Percentiles rank a stretch among this genome's conserved stretches.
These are phyloP conservation scores for Lomographa bimaculata DNA, from an alignment of 2,888 invertebrate species.

Conservation along the genomic window DNA sequence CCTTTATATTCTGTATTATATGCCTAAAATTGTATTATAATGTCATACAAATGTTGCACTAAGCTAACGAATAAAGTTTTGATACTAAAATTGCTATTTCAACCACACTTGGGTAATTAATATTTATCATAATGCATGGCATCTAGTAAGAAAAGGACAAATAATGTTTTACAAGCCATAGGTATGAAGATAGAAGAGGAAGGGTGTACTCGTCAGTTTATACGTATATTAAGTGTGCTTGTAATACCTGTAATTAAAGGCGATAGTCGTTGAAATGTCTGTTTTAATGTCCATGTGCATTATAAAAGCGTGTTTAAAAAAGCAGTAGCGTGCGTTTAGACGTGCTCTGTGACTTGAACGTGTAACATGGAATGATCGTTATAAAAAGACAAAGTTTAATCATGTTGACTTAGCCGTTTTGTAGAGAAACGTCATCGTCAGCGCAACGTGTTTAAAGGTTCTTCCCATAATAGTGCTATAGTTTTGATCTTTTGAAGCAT, in stretches of 20 bases:
- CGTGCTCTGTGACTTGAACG: conserved; percentile 29
- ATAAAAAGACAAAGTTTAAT: conserved; percentile 13
- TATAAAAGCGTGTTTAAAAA: conserved; percentile 54
- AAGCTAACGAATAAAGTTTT: conserved; percentile 42
- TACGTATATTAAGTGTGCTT: background rate
- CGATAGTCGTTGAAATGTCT: conserved; percentile 67
- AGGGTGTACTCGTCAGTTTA: too few relatives aligned
- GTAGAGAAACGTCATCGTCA: too few relatives aligned
- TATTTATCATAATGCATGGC: conserved; percentile 37
- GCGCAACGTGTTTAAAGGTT: too few relatives aligned
- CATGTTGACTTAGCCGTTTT: conserved; percentile 7
- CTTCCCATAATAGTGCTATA: too few relatives aligned
- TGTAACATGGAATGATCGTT: conserved; percentile 26
- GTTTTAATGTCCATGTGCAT: conserved; percentile 33
- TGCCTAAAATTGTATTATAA: too few relatives aligned
- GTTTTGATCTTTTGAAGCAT: too few relatives aligned
- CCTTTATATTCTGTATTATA: too few relatives aligned
- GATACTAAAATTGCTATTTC: conserved; percentile 41
- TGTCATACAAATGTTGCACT: too few relatives aligned
- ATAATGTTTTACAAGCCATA: conserved; percentile 16
- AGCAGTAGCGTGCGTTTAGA: conserved; percentile 28
- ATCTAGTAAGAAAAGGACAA: conserved; percentile 43
- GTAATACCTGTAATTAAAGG: conserved; percentile 50
- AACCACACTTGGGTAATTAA: conserved; percentile 33
- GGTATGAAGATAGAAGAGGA: conserved; percentile 41